Base-by-base conservation (phyloP, 2,888 invertebrate species). In the Lomographa bimaculata region DNA sequence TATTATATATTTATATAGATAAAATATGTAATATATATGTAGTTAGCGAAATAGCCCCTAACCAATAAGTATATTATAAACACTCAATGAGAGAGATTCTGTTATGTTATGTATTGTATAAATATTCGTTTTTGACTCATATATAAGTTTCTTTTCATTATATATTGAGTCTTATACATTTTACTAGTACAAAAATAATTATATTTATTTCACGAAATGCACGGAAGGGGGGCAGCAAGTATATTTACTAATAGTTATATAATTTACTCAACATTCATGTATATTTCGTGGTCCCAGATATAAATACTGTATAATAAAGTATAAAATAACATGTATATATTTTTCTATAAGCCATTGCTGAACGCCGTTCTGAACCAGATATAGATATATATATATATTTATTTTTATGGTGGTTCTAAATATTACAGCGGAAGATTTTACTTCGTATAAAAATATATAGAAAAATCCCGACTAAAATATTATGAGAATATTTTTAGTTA, bases 231-330 rank as follows among this genome's bases (percentile, higher is more conserved):
- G 26, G 18, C 11, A 26, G 18, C 16, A 26, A 23, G 21, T 18
- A 12, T 26, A 39, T 16, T 37, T 36, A 47, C 18, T 17, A 35
- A 41, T 39, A 37, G 38, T 14, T 45, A 32, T 43, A 14, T 14
- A 14, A 14, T 14, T 48, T 52, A 54, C 34, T 49, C 45, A 49
- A 35, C 35, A 45, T 47, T 39, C 55, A 52, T 49, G 55, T 57
- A 54, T 51, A 57, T 53, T 52, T 52, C 43, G 43, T 72, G 72
- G 72, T 73, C 72, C 72, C 72, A 42, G 58, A 52, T 57, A 49
- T 41, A 51, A 61, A 68, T 66, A 67, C 59, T 65, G 63, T 57
- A 57, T 47, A 59, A 44, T 9, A n/a, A n/a, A 14, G 11, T 30
- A 30, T 24, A 40, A 9, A 14, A 14, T 14, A 14, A 14, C 14